Conservation (phyloP, 2,113 vertebrate species). For the Pangasianodon gigas region DNA sequence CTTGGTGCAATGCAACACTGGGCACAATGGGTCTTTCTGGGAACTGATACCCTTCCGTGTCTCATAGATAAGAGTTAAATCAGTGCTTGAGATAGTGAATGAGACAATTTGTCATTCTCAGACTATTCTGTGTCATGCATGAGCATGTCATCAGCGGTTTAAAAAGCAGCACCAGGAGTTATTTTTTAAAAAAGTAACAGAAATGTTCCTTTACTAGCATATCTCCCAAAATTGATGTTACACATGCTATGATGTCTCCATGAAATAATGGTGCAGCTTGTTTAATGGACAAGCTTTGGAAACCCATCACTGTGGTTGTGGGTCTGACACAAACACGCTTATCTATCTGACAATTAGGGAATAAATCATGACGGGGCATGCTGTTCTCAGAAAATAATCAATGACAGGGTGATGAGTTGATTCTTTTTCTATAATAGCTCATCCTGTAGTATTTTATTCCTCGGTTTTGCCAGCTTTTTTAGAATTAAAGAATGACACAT, state of each 20-base stretch:
- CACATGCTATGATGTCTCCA: not conserved
- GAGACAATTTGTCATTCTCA: slow-evolving; percentile 8
- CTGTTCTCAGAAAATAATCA: not conserved
- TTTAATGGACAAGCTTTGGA: not conserved
- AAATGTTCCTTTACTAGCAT: not conserved
- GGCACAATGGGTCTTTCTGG: slow-evolving; percentile 27
- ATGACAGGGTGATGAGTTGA: not conserved
- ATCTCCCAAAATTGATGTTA: not conserved
- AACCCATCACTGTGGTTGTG: not conserved
- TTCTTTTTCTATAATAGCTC: not conserved
- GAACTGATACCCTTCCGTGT: slow-evolving; percentile 13
- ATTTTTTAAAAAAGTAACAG: not conserved
- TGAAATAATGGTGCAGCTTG: not conserved
- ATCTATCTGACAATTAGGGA: not conserved
- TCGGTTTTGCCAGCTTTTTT: not conserved
- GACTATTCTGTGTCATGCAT: not conserved
- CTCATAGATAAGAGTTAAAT: slow-evolving; percentile 26
- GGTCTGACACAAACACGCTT: not conserved
- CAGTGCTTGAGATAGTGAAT: not conserved
- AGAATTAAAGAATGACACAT: not conserved
- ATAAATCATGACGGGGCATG: not conserved
- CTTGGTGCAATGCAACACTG: slow-evolving; percentile 22
- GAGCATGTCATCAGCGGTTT: not conserved
- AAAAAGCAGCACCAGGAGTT: not conserved
- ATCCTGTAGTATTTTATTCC: not conserved